Conservation (phyloP, 1,140 invertebrate species). For the Drosophila tristis region DNA sequence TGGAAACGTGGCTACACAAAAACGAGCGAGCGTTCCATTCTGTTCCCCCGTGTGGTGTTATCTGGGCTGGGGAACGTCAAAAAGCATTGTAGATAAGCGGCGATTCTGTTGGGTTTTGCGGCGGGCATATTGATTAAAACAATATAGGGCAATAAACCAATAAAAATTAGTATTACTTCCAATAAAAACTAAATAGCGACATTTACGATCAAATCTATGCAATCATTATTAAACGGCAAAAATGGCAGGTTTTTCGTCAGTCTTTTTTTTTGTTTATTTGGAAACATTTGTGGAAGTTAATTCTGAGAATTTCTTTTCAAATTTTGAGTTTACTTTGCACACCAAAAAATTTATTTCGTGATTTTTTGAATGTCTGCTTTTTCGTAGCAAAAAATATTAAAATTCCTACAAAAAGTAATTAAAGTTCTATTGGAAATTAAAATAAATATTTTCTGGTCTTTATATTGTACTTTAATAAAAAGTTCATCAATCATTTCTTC, state of each 20-base stretch:
- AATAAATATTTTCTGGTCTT: no score
- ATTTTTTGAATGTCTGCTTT: no score
- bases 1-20: conserved; percentile 47
- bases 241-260: conserved; percentile 2
- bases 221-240: conserved; percentile 70
- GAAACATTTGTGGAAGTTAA: conserved; percentile 4
- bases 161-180: conserved; percentile 83
- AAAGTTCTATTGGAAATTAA: no score
- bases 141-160: conserved; percentile 80
- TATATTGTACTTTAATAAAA: no score
- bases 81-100: conserved; percentile 58
- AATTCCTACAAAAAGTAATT: no score
- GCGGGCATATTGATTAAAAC: conserved; percentile 77
- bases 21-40: conserved; percentile 10
- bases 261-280: not conserved
- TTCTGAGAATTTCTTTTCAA: not conserved
- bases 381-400: no score
- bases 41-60: conserved; percentile 28
- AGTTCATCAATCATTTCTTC: no score
- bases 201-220: conserved; percentile 83
- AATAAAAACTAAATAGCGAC: conserved; percentile 84
- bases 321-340: no score
- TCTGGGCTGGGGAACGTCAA: conserved; percentile 45
- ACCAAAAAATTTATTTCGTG: no score
- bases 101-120: conserved; percentile 40